These are phyloP conservation scores for Dryas iulia DNA, from an alignment of 1,140 invertebrate species.

Conservation along the genomic window DNA sequence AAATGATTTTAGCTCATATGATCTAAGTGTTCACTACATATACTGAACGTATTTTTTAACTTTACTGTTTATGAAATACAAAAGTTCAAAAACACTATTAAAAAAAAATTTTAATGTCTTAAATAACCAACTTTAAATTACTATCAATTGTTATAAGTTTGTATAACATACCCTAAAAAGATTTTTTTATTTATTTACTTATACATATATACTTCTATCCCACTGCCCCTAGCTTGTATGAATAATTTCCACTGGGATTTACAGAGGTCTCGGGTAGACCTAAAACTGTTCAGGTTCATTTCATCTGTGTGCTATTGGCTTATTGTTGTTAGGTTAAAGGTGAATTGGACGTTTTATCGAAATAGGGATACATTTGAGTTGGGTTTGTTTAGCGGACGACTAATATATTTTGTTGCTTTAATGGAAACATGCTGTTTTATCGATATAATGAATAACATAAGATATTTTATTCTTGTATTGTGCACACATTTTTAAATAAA, in stretches of 20 bases:
- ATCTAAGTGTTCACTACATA: no score
- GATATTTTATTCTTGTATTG: no score
- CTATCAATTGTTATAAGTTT: not conserved
- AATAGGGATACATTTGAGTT: constrained; percentile 7
- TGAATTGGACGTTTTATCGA: constrained; percentile 32
- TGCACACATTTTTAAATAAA: no score
- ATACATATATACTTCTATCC: not conserved
- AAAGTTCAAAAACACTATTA: no score
- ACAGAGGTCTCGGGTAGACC: constrained; percentile 58
- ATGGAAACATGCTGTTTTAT: no score
- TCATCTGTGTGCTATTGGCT: constrained; percentile 53
- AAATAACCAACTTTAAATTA: no score
- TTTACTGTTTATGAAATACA: no score
- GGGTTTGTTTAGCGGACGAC: not conserved
- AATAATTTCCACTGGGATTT: constrained; percentile 64
- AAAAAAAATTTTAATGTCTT: no score
- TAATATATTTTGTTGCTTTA: not conserved
- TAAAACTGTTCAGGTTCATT: constrained; percentile 68
- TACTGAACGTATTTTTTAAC: no score
- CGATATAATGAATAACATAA: no score
- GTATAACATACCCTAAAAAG: not conserved
- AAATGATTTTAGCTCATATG: no score
- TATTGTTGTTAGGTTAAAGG: constrained; percentile 58
- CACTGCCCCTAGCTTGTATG: constrained; percentile 38
- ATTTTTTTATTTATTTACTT: not conserved